Percentiles rank a stretch among this genome's conserved stretches.
Evolutionary conservation across 1,140 invertebrate species (phyloP).

Genomic region (Cephus cinctus): DNA sequence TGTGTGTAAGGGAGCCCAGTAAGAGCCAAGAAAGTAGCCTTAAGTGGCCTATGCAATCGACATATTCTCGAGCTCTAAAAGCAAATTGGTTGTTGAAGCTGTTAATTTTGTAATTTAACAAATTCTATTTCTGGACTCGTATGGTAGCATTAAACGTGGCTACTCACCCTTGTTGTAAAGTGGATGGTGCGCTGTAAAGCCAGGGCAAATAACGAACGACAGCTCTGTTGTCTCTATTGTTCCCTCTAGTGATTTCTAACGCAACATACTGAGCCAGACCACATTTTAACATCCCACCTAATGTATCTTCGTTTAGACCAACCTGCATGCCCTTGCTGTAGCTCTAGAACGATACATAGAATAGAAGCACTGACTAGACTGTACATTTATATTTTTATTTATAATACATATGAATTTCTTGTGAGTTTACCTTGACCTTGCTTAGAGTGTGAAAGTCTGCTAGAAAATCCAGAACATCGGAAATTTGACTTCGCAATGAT

Average conservation of each 20-base stretch:
- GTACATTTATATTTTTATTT: neutral
- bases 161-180: slow-evolving; percentile 79
- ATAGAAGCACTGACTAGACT: neutral
- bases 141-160: slow-evolving; percentile 8
- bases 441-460: slow-evolving; percentile 94
- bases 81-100: slow-evolving; percentile 17
- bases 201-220: slow-evolving; percentile 86
- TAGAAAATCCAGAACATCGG: slow-evolving; percentile 94
- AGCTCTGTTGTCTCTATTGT: slow-evolving; percentile 81
- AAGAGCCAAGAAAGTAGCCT: slow-evolving; percentile 93
- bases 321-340: slow-evolving; percentile 75
- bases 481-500: slow-evolving; percentile 87
- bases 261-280: slow-evolving; percentile 94
- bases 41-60: slow-evolving; percentile 93
- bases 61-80: slow-evolving; percentile 85
- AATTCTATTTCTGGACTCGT: neutral
- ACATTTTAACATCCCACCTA: slow-evolving; percentile 93
- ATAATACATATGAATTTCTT: neutral
- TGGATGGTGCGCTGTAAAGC: slow-evolving; percentile 84
- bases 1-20: slow-evolving; percentile 89
- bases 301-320: slow-evolving; percentile 90
- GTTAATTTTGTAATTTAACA: slow-evolving; percentile 5
- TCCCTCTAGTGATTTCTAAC: slow-evolving; percentile 87
- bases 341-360: slow-evolving; percentile 60
- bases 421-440: slow-evolving; percentile 83